phyloP scores from a whole-genome alignment of 2,888 invertebrate genomes.

The Drepana falcataria region DNA sequence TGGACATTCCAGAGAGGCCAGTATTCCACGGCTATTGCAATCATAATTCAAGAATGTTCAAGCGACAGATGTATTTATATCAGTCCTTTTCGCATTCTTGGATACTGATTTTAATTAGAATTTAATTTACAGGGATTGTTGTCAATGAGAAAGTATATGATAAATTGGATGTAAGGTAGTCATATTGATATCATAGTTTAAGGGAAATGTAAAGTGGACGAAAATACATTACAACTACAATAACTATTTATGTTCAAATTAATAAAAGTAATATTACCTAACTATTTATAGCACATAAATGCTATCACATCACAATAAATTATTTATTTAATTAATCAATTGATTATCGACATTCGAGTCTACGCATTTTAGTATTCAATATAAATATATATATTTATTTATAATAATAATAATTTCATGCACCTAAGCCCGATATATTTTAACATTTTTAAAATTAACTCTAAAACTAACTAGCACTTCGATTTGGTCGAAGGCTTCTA shows the following conservation, averaged over 20 bases:
- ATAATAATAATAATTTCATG: background rate
- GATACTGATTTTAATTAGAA: no score
- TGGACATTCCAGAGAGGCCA: no score
- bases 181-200: no score
- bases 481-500: background rate
- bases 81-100: no score
- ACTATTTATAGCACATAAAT: background rate
- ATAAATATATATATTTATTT: background rate
- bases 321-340: background rate
- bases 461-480: background rate
- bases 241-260: background rate
- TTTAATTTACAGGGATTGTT: no score
- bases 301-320: background rate
- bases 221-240: no score
- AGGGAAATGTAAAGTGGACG: no score
- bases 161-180: no score
- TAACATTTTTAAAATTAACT: background rate
- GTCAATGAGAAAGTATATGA: no score
- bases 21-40: no score
- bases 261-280: background rate
- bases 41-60: no score
- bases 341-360: slow-evolving; percentile 1
- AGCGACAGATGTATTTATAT: no score
- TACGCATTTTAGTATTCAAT: background rate
- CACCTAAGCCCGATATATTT: background rate